phyloP scores from a whole-genome alignment of 2,113 vertebrate genomes.

The Mus spicilegus region DNA sequence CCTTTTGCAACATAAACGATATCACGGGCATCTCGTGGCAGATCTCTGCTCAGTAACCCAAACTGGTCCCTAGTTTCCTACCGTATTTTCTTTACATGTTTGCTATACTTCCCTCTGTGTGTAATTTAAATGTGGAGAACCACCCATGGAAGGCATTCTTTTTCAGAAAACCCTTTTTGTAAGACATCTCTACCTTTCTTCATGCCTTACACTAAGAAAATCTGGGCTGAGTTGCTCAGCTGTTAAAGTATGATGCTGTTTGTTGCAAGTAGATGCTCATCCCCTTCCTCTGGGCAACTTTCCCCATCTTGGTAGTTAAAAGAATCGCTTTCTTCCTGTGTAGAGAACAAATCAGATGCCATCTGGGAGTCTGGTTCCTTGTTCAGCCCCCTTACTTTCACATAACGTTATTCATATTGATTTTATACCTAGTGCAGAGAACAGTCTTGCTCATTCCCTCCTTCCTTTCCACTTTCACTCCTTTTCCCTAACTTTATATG shows the following conservation, averaged over 20 bases:
- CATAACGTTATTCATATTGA: not conserved
- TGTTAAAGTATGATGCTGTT: fast-evolving
- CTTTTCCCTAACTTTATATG: not conserved
- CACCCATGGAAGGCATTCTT: not conserved
- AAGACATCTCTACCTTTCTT: not conserved
- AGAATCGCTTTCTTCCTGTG: not conserved
- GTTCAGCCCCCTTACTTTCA: not conserved
- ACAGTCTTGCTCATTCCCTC: no score
- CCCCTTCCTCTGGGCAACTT: not conserved
- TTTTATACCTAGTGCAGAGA: not conserved
- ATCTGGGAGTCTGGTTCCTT: not conserved
- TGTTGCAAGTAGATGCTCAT: no score
- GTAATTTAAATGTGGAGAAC: not conserved
- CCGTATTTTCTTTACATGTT: not conserved
- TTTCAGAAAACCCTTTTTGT: not conserved
- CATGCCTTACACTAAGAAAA: not conserved
- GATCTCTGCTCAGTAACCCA: no score
- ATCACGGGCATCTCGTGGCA: fast-evolving
- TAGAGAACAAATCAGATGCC: not conserved
- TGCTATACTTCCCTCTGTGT: not conserved
- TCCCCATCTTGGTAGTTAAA: not conserved
- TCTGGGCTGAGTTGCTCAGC: not conserved
- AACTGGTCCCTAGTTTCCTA: not conserved
- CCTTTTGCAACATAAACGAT: not conserved
- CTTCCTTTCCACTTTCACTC: no score